Base-by-base conservation (phyloP, 37 sponge, comb jelly and placozoan species). In the Halisarca cf. caerulea region DNA sequence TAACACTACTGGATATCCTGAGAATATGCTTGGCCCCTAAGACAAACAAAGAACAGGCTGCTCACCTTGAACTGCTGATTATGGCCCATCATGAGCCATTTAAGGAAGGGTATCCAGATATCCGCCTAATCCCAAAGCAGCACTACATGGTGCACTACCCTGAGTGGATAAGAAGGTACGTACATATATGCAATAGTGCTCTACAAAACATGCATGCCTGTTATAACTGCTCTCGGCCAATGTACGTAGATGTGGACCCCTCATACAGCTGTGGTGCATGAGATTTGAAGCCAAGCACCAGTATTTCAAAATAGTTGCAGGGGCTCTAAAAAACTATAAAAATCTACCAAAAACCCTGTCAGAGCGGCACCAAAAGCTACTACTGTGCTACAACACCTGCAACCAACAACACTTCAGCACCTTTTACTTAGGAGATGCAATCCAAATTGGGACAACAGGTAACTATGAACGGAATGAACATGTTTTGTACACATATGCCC, bases 141-240 rank as follows among this genome's bases (percentile, higher is more conserved):
- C 87, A 90, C 79, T 86, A 86, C 72, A 86, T 86, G 86, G 47
- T 90, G 8, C 91, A 90, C 79, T 79, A 59, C 53, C 86, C 91
- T 39, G 44, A 78, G 6, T 86, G 80, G 80, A 90, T 86, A 39
- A 30, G 61, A 25, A 83, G 59, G 91, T 90, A 66, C 25, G 66
- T 60, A 34, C 37, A 69, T 9, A 69, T 35, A 30, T 35, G 11
- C 17, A 55, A 17, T 55, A 55, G 11, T 55, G 57, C n/a, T 55
- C 11, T 55, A 17, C 17, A 55, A 11, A 20, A 55, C 17, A 55
- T 55, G 57, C 57, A 55, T 11, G 57, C 17, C 57, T 55, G 57
- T 17, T 20, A 11, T 20, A 20, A 55, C 11, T 20, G 11, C 11
- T 55, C 11, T 55, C 11, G 11, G 57, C 57, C 11, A 20, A 55